Evolutionary conservation across 30 jellyfish, hydroid and myxozoan genomes (phyloP), one percentile per base, ranked within the genome.

Genomic region (Nemopilema nomurai): DNA sequence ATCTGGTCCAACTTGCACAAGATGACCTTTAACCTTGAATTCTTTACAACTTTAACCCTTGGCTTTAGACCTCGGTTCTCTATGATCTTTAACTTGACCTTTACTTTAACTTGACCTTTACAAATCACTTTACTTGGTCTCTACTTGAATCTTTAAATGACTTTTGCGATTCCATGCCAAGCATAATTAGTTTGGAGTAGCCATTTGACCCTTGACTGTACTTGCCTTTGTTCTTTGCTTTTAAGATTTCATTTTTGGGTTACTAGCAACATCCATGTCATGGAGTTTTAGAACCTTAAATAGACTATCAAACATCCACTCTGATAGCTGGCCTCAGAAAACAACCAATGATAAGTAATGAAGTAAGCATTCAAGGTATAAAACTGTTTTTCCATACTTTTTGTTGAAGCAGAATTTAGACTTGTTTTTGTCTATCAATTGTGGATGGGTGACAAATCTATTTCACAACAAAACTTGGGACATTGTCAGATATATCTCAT

Each of bases 1-100:
- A 71, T 64, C 22, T 53, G 76, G 73, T 67, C 90, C 81, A 80
- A 81, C 74, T 67, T 80, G 79, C 67, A 57, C 80, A 63, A 79
- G 80, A 79, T 63, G 80, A 63, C 82, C 52, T 51, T 80, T 33
- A 83, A 52, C 86, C 77, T 83, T 71, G 78, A 64, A 51, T 26
- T 57, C 77, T 77, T 23, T 77, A 76, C 49, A 51, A 72, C 73
- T 30, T 76, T 50, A 22, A 76, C 30, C 63, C 57, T 28, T 1
- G 77, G 87, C 32, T 77, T 23, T 41, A 41, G 57, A 41, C 57
- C 57, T 41, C 13, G 67, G 23, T 81, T 24, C 90, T 79, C 67
- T 81, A 81, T 26, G 87, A 77, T 83, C 79, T 68, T 69, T 77
- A 52, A 62, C 87, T 73, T 50, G 51, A 21, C 50, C 62, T 69